phyloP scores from a whole-genome alignment of 2,888 invertebrate species.

The Leptopilina drosophilae region DNA sequence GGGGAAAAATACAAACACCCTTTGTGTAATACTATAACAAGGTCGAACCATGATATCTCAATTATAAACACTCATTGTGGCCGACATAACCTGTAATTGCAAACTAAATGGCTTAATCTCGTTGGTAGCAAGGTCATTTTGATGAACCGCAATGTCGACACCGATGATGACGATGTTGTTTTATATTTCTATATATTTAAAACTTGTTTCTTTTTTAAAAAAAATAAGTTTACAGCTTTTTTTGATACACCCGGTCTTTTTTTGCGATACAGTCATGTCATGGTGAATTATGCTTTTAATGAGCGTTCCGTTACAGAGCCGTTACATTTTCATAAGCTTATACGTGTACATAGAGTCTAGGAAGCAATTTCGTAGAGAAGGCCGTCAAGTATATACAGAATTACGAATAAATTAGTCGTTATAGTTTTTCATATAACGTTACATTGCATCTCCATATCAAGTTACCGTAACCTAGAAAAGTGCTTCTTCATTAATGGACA shows the following conservation, averaged over 20 bases:
- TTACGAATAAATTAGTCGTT: constrained; percentile 32
- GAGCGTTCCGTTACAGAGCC: constrained; percentile 60
- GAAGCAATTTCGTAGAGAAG: constrained; percentile 31
- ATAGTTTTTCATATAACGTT: constrained; percentile 24
- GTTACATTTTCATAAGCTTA: constrained; percentile 57
- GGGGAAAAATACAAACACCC: too few relatives aligned
- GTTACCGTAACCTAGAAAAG: constrained; percentile 10
- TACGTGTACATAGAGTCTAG: constrained; percentile 23
- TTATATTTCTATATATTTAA: not conserved
- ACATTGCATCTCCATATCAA: constrained; percentile 26
- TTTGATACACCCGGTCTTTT: not conserved
- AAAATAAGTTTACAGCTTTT: not conserved
- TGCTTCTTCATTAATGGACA: not conserved
- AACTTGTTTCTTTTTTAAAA: not conserved
- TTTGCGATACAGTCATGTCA: constrained; percentile 48
- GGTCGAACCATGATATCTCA: not conserved
- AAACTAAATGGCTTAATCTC: constrained; percentile 15
- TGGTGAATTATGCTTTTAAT: constrained; percentile 57
- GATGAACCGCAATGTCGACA: constrained; percentile 16
- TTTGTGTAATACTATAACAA: not conserved
- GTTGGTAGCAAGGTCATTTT: constrained; percentile 18
- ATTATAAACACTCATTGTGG: constrained; percentile 6
- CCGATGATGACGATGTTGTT: not conserved
- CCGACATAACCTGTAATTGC: constrained; percentile 14
- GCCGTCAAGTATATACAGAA: constrained; percentile 13